Conservation (phyloP, 2,888 invertebrate genomes). For the Calameuta idolon region DNA sequence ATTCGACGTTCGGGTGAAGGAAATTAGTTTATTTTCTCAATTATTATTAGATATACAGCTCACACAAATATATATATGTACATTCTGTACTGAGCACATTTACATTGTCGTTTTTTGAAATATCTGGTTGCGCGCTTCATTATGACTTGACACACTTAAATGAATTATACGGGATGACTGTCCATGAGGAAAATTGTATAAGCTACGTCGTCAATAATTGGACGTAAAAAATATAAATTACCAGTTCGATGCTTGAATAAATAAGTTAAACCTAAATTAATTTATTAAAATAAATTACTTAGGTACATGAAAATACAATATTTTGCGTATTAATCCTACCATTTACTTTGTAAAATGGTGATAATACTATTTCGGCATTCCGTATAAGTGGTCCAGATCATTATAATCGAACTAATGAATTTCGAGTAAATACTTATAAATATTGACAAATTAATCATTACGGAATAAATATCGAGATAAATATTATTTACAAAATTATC, state of each 20-base stretch:
- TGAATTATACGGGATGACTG: background rate
- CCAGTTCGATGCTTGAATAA: conserved; percentile 28
- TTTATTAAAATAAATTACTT: conserved; percentile 57
- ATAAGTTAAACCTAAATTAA: conserved; percentile 51
- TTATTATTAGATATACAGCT: conserved; percentile 56
- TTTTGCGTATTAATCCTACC: conserved; percentile 46
- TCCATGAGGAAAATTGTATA: background rate
- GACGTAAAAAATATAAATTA: no score
- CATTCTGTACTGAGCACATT: conserved; percentile 55
- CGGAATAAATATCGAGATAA: conserved; percentile 52
- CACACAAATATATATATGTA: conserved; percentile 62
- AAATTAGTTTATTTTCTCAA: conserved; percentile 58
- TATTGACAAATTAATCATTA: conserved; percentile 38
- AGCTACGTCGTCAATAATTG: background rate
- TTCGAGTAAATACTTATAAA: conserved; percentile 36
- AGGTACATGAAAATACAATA: conserved; percentile 47
- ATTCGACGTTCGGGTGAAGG: conserved; percentile 39
- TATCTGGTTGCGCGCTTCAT: background rate
- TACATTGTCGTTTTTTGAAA: conserved; percentile 38
- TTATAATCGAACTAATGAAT: conserved; percentile 25
- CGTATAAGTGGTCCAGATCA: conserved; percentile 21
- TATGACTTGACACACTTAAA: background rate
- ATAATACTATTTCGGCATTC: conserved; percentile 50
- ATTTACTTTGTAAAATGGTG: conserved; percentile 48
- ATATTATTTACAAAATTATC: conserved; percentile 52